Base-by-base conservation (phyloP, 1,140 invertebrate species). In the Ceratitis capitata region DNA sequence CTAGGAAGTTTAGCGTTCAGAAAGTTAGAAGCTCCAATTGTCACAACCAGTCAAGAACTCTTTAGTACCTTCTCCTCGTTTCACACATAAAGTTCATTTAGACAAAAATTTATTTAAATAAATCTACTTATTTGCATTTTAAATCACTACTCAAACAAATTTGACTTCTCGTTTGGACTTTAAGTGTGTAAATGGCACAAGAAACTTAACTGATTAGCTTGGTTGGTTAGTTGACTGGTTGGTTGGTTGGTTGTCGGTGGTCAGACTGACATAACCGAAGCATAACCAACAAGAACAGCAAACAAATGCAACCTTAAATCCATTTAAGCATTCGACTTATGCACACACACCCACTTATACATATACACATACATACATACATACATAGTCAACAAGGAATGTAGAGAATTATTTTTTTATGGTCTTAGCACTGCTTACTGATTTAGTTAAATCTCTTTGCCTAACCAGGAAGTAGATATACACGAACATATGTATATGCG, bases 191-290 rank as follows among this genome's bases (percentile, higher is more conserved):
- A 78, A 78, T 78, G 45, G 69, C 69, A 78, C 39, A 78, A 78
- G 69, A 78, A 74, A 47, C n/a, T 78, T 78, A 78, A 78, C 69
- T 78, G 35, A 78, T 78, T 78, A 78, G 69, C 69, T 78, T 78
- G 26, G 69, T 78, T 45, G 39, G 69, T 74, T 45, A n/a, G 39
- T 35, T 78, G 45, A 78, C 69, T 78, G 35, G 45, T 78, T 78
- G 45, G 69, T 78, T 78, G 26, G 69, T 78, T 45, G 39, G 69
- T 74, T 45, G 19, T 19, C 23, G 45, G 69, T 78, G 69, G 69
- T 78, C 39, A 47, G 39, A 78, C 69, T 45, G 69, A 45, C 69
- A 78, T 47, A 78, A 78, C 69, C 69, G 39, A 45, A 42, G 26
- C 56, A 61, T 61, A 26, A 61, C 56, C 56, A 26, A 61, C 7